Conservation (phyloP, 2,113 vertebrate species). For the Mesocricetus auratus region DNA sequence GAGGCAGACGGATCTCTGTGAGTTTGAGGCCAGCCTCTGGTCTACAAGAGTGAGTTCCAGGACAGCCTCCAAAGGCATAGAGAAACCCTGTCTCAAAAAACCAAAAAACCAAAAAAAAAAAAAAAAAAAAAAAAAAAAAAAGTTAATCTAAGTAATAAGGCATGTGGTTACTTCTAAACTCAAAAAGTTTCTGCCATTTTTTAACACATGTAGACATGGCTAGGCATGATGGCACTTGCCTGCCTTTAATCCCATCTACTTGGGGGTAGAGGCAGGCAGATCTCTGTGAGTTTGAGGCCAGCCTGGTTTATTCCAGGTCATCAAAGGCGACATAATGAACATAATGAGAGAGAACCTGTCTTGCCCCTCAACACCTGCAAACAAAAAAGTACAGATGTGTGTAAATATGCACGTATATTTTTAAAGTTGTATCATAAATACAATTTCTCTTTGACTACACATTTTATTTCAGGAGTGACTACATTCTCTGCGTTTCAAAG, state of each 20-base stretch:
- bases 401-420: not conserved
- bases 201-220: not conserved
- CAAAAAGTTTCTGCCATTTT: not conserved
- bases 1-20: too few relatives aligned
- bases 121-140: not conserved
- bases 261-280: not conserved
- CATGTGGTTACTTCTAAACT: not conserved
- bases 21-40: too few relatives aligned
- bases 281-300: not conserved
- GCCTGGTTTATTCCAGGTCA: not conserved
- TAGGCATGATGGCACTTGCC: not conserved
- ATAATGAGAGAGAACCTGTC: not conserved
- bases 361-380: not conserved
- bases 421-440: not conserved
- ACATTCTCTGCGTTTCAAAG: not conserved
- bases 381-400: too few relatives aligned
- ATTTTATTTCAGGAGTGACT: not conserved
- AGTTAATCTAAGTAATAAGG: not conserved
- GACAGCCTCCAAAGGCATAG: too few relatives aligned
- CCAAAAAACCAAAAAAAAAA: too few relatives aligned
- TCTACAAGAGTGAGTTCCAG: too few relatives aligned
- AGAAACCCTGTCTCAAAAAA: too few relatives aligned
- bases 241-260: not conserved
- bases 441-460: not conserved
- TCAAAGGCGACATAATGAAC: not conserved